Base-by-base conservation (phyloP, 2,888 invertebrate genomes). In the Macrosiphum euphorbiae region DNA sequence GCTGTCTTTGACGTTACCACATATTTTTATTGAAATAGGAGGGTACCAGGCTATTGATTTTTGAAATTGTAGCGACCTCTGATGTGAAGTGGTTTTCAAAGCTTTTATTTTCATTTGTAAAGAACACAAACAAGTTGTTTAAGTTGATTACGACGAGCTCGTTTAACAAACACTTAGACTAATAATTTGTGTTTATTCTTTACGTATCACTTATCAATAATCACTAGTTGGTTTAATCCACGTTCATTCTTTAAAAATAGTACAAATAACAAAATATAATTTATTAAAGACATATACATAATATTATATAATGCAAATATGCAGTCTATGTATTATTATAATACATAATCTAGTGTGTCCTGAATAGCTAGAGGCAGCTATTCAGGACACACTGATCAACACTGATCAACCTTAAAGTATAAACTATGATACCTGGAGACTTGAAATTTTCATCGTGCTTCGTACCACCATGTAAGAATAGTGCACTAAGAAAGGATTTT, bases 21-120 rank as follows among this genome's bases (percentile, higher is more conserved):
- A 85, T 50, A 92, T 93, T 89, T 84, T 90, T 89, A 85, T 92
- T 86, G n/a, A 91, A 91, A 91, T 47, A 13, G 55, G 85, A 86
- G 44, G 58, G 88, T 55, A 78, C 78, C 35, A 7, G 7, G 84
- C 24, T 88, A 93, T 93, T 89, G 92, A 93, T 88, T 93, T 89
- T 93, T 26, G 58, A 93, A 88, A 93, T 89, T 89, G 55, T 89
- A 55, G 35, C 55, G 26, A 89, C 89, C 55, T 89, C 58, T 47
- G 47, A 20, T 35, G 84, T 88, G 55, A 88, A 92, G 78, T 84
- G 84, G 88, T 92, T 87, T 67, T 88, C 13, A 78, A 41, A 67
- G 47, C 67, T 78, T 58, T 92, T n/a, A 78, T 78, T 78, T 78
- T 35, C 44, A 52, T 50, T 52, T 52, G n/a, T 28, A 67, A 78